phyloP scores from a whole-genome alignment of 1,140 invertebrate species.

The Frieseomelitta varia region DNA sequence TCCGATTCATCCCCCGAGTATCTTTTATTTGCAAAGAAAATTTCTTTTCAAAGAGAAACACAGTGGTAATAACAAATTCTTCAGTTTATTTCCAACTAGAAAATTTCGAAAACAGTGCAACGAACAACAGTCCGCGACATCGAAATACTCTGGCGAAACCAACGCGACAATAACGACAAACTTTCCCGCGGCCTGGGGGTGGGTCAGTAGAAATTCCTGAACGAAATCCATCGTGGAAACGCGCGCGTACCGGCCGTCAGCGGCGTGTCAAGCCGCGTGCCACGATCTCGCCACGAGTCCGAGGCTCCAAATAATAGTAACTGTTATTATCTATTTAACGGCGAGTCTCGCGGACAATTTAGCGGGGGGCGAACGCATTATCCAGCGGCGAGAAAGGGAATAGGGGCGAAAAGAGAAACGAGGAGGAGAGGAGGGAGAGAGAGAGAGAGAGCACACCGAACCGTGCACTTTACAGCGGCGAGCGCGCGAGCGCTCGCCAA shows the following conservation, averaged over 20 bases:
- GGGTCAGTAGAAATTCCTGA: neutral
- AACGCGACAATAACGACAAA: neutral
- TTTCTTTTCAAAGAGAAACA: neutral
- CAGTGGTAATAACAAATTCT: no score
- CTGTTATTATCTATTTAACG: constrained; percentile 56
- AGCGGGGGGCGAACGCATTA: constrained; percentile 46
- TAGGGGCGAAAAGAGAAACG: neutral
- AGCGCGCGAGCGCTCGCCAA: constrained; percentile 15
- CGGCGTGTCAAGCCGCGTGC: neutral
- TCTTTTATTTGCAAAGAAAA: neutral
- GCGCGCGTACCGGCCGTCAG: neutral
- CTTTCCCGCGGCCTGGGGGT: neutral
- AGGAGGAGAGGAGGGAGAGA: neutral
- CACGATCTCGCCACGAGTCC: neutral
- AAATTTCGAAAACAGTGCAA: no score
- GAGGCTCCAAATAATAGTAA: constrained; percentile 39
- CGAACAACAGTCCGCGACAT: neutral
- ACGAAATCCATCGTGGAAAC: neutral
- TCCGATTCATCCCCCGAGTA: neutral
- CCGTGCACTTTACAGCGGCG: constrained; percentile 32
- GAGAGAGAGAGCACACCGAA: constrained; percentile 4
- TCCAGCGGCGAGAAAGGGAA: neutral
- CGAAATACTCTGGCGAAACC: neutral
- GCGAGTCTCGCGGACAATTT: constrained; percentile 36
- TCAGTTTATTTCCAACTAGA: no score